These are phyloP conservation scores for Iguana delicatissima DNA, from an alignment of 2,797 vertebrate genomes.

Conservation along the genomic window DNA sequence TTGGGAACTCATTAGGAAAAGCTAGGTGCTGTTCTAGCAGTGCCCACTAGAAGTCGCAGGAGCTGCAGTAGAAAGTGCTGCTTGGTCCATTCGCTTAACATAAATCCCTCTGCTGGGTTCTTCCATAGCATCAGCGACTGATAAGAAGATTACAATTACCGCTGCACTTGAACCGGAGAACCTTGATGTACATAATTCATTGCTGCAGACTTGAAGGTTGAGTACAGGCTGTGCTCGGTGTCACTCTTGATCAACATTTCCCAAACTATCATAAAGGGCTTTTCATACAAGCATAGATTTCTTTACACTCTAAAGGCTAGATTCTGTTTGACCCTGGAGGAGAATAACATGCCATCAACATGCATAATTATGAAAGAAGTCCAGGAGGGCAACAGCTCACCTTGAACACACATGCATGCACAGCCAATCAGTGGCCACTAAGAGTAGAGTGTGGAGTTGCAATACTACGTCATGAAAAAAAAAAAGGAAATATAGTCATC, in stretches of 20 bases:
- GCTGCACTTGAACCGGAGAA: not conserved
- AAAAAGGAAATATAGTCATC: no score
- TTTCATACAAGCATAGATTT: not conserved
- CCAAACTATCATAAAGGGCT: no score
- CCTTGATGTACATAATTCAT: not conserved
- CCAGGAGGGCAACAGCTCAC: not conserved
- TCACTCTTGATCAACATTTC: not conserved
- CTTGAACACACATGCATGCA: no score
- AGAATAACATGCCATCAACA: no score
- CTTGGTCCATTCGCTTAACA: not conserved
- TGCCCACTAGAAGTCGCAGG: slow-evolving; percentile 45
- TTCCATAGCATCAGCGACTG: not conserved
- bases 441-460: no score
- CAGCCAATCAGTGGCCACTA: no score
- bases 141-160: not conserved
- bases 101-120: not conserved
- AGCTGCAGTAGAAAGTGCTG: slow-evolving; percentile 1
- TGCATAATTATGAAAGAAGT: no score
- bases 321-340: no score
- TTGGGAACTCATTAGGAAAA: not conserved
- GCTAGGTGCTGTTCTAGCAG: not conserved
- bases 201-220: not conserved
- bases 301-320: no score
- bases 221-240: not conserved
- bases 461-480: no score